Percentiles rank a stretch among this genome's conserved stretches.
Conservation (phyloP, 2,113 vertebrate genomes). For the Gymnobelideus leadbeateri region DNA sequence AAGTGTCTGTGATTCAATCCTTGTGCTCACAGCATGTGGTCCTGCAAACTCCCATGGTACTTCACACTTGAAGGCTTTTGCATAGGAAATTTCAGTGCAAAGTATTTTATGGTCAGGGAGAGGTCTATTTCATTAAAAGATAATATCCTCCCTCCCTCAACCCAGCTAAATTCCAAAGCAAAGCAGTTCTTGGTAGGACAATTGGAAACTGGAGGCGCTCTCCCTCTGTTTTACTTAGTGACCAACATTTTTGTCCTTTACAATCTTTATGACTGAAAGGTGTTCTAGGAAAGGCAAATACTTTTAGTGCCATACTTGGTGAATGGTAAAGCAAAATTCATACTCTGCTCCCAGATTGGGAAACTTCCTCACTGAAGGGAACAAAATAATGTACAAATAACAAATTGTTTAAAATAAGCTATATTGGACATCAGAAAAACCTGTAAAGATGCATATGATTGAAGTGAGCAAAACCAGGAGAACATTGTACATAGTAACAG, state of each 20-base stretch:
- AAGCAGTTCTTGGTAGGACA: background rate
- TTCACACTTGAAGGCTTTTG: background rate
- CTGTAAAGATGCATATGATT: no score
- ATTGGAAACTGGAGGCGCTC: background rate
- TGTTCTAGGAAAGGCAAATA: background rate
- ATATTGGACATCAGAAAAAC: background rate
- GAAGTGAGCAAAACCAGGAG: no score
- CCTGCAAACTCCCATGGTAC: background rate
- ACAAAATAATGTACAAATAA: background rate
- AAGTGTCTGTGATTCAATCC: background rate
- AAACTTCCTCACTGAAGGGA: background rate
- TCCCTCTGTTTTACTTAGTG: background rate
- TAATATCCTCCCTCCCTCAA: background rate
- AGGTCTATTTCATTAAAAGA: background rate
- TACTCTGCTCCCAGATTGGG: background rate
- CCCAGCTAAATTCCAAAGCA: background rate
- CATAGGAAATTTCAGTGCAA: background rate
- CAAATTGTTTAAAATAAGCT: background rate
- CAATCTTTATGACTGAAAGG: background rate
- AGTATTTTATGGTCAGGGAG: background rate
- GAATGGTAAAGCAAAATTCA: background rate
- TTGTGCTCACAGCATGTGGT: background rate
- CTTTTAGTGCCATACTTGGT: background rate
- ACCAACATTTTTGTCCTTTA: background rate
- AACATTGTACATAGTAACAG: no score